phyloP scores from a whole-genome alignment of 2,797 vertebrate species.

The Chaunax sp. region DNA sequence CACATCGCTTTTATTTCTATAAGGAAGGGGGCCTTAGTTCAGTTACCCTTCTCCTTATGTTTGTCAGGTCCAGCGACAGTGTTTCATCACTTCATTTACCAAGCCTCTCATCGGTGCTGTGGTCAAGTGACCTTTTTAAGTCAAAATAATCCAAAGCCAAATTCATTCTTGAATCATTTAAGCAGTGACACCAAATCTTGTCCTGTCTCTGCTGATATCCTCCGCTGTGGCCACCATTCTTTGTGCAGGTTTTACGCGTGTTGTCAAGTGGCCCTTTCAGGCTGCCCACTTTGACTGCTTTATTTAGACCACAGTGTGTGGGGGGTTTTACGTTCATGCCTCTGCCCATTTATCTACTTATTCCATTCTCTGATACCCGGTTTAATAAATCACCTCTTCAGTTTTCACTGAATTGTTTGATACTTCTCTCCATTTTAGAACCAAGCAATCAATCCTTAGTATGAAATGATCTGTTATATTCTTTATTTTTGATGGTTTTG shows the following conservation, averaged over 20 bases:
- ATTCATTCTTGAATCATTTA: conserved; percentile 22
- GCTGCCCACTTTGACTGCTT: conserved; percentile 54
- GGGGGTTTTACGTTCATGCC: conserved; percentile 1
- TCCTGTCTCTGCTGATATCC: conserved; percentile 14
- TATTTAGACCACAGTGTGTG: conserved; percentile 57
- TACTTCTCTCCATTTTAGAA: conserved; percentile 29
- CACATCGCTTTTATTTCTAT: not conserved
- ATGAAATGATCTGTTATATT: conserved; percentile 44
- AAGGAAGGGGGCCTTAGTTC: conserved; percentile 4
- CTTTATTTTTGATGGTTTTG: conserved; percentile 45
- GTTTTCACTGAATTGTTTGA: conserved; percentile 33
- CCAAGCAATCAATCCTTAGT: conserved; percentile 35
- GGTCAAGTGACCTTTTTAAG: not conserved
- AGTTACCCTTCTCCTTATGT: conserved; percentile 10
- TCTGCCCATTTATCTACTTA: conserved; percentile 34
- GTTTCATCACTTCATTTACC: conserved; percentile 28
- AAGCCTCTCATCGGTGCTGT: not conserved
- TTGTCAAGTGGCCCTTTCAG: conserved; percentile 57
- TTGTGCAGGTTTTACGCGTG: conserved; percentile 34
- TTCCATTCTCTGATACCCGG: conserved; percentile 21
- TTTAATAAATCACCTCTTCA: conserved; percentile 33
- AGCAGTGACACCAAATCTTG: conserved; percentile 5
- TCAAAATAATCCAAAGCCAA: conserved; percentile 5
- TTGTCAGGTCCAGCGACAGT: conserved; percentile 35
- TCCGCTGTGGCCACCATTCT: conserved; percentile 29